These are phyloP conservation scores for Erannis defoliaria DNA, from an alignment of 2,888 invertebrate genomes.

Conservation along the genomic window DNA sequence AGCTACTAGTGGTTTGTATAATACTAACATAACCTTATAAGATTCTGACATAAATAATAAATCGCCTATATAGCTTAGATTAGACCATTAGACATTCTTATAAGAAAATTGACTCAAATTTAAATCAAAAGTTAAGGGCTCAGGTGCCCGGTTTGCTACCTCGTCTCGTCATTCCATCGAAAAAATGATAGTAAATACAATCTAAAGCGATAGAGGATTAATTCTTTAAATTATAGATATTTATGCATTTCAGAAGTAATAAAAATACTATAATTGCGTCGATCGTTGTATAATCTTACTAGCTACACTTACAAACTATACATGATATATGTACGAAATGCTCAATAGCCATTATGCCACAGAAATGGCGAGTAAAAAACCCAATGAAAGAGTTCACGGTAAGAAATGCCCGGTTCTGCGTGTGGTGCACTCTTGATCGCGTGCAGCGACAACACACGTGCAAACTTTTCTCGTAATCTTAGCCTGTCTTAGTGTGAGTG, in stretches of 20 bases:
- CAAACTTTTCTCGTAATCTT: constrained; percentile 39
- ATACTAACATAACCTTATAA: too few relatives aligned
- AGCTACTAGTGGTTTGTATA: too few relatives aligned
- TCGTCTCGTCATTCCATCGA: too few relatives aligned
- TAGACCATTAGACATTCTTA: too few relatives aligned
- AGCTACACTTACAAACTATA: background rate
- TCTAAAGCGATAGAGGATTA: too few relatives aligned
- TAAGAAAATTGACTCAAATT: too few relatives aligned
- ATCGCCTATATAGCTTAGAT: too few relatives aligned
- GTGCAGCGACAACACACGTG: constrained; percentile 66
- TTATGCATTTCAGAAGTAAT: constrained; percentile 8
- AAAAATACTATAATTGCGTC: too few relatives aligned
- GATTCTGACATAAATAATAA: background rate
- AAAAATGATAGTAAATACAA: too few relatives aligned
- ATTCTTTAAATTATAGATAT: background rate
- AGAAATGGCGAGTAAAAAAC: constrained; percentile 1
- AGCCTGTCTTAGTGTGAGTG: constrained; percentile 43
- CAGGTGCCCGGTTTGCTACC: too few relatives aligned
- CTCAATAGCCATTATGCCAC: constrained; percentile 18
- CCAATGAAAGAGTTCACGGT: constrained; percentile 48
- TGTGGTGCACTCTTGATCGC: constrained; percentile 72
- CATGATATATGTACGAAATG: constrained; percentile 13
- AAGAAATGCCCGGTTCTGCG: constrained; percentile 70
- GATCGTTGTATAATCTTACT: constrained; percentile 22
- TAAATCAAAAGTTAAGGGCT: too few relatives aligned